phyloP scores from a whole-genome alignment of 2,888 invertebrate genomes.

The Chrysotoxum bicinctum region DNA sequence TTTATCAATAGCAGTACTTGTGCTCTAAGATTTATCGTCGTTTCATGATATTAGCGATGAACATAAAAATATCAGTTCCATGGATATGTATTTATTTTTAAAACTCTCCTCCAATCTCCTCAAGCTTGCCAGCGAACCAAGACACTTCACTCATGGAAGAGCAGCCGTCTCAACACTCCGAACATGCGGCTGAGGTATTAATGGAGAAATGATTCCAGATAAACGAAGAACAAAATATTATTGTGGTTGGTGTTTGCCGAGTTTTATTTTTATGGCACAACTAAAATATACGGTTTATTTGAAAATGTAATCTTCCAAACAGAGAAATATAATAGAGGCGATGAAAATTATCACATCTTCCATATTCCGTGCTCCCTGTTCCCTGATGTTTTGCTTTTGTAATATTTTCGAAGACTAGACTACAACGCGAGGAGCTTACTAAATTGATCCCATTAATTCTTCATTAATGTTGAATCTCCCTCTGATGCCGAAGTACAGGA shows the following conservation, averaged over 20 bases:
- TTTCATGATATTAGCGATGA: conserved; percentile 17
- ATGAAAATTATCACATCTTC: conserved; percentile 41
- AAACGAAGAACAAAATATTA: conserved; percentile 50
- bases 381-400: background rate
- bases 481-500: background rate
- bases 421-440: conserved; percentile 33
- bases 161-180: conserved; percentile 29
- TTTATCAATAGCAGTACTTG: conserved; percentile 68
- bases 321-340: conserved; percentile 17
- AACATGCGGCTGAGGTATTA: conserved; percentile 18
- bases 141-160: conserved; percentile 34
- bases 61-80: conserved; percentile 30
- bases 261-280: conserved; percentile 30
- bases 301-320: conserved; percentile 53
- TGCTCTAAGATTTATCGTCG: conserved; percentile 53
- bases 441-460: conserved; percentile 62
- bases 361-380: no score
- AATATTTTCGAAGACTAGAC: conserved; percentile 27
- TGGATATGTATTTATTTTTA: conserved; percentile 56
- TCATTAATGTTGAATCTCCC: conserved; percentile 21
- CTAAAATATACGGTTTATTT: conserved; percentile 62
- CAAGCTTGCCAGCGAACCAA: conserved; percentile 32
- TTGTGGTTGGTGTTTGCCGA: conserved; percentile 47
- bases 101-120: conserved; percentile 5
- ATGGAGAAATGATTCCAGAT: conserved; percentile 56